Base-by-base conservation (phyloP, 2,888 invertebrate genomes). In the Xiphydria camelus region DNA sequence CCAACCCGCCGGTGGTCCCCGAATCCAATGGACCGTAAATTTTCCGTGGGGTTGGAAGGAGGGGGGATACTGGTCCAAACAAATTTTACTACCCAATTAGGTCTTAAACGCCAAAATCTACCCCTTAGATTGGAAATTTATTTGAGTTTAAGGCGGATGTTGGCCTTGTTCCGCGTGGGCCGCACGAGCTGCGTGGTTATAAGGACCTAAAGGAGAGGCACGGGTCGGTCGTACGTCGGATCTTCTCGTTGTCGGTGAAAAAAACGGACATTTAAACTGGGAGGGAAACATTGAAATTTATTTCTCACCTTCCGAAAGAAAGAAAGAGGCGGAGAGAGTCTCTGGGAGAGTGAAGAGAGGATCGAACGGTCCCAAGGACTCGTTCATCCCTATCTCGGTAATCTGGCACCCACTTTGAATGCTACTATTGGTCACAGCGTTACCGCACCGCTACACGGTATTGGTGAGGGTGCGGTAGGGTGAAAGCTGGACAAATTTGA, bases 231-330 rank as follows among this genome's bases (percentile, higher is more conserved):
- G n/a, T n/a, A n/a, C n/a, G n/a, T n/a, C 3, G n/a, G 7, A 25
- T 19, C 34, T 33, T 39, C 19, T 26, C 29, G 7, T 18, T 37
- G 32, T 45, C 31, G 38, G 45, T 44, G 45, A 39, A 43, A 40
- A 44, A 49, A 32, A 22, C 44, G 33, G 40, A 32, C 51, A 53
- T 47, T 55, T 51, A 56, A 45, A 34, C 33, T 20, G 40, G 9
- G 20, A n/a, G 33, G 41, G 58, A 57, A 59, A 55, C 64, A 57
- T 54, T 49, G 52, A 54, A 65, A 67, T 68, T 67, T 67, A 69
- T 64, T 68, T 66, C 63, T 64, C 66, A 59, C 59, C 43, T 48
- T 43, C 47, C 35, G 14, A 12, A 10, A 36, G 25, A 12, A 21
- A 4, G n/a, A 7, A 15, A 12, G 4, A 21, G 20, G 36, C n/a